phyloP scores from a whole-genome alignment of 2,113 vertebrate genomes.

The Urocitellus parryii region DNA sequence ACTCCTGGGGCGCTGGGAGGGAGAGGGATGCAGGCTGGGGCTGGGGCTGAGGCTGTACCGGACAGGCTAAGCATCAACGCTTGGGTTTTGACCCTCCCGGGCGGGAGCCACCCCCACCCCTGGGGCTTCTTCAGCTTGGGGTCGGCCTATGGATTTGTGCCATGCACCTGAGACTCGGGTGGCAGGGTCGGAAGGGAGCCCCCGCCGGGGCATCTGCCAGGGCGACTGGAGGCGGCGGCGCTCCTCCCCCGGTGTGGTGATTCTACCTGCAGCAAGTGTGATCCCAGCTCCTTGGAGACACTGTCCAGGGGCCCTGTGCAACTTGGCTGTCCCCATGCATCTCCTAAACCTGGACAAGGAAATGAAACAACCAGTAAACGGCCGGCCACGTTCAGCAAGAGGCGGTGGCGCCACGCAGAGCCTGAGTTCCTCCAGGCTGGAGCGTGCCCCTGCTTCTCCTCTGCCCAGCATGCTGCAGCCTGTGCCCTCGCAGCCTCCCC shows the following conservation, averaged over 20 bases:
- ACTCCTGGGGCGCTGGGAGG: too few relatives aligned
- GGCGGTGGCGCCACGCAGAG: fast-evolving
- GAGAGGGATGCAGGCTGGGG: too few relatives aligned
- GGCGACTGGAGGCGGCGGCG: fast-evolving
- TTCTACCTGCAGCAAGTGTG: slow-evolving; percentile 94
- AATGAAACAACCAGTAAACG: not conserved
- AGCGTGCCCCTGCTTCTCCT: fast-evolving
- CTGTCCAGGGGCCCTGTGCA: slow-evolving; percentile 92
- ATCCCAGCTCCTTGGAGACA: slow-evolving; percentile 95
- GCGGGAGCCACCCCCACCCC: not conserved
- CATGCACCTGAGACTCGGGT: not conserved
- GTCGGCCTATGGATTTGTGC: not conserved
- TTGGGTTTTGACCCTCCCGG: fast-evolving
- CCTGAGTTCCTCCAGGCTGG: fast-evolving
- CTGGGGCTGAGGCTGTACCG: not conserved
- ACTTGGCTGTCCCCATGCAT: slow-evolving; percentile 93
- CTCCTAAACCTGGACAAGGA: slow-evolving; percentile 90
- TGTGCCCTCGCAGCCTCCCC: not conserved
- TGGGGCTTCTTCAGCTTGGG: not conserved
- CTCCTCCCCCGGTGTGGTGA: fast-evolving
- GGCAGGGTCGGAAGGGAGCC: fast-evolving
- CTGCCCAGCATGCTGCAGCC: not conserved
- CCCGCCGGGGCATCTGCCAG: fast-evolving
- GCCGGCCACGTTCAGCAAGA: not conserved
- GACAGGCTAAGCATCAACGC: too few relatives aligned